Conservation (phyloP, 1,140 invertebrate species). For the Calliopsis andreniformis region DNA sequence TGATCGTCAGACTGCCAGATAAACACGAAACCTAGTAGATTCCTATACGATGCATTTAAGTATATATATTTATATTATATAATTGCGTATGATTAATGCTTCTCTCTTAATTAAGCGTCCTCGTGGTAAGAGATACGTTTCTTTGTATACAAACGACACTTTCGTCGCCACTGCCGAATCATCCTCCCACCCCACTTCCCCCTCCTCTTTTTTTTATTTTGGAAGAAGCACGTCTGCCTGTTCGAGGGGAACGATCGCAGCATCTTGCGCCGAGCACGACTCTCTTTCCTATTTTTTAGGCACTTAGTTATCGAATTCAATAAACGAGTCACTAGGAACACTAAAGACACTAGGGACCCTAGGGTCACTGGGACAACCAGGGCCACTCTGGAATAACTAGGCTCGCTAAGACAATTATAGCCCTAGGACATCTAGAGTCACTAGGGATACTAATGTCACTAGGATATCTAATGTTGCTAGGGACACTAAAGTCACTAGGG, state of each 20-base stretch:
- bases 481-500: too few species aligned
- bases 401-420: too few species aligned
- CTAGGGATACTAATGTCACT: too few species aligned
- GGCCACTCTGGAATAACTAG: too few species aligned
- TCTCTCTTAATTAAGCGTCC: conserved; percentile 58
- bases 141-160: conserved; percentile 37
- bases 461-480: too few species aligned
- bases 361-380: too few species aligned
- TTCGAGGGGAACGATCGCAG: conserved; percentile 22
- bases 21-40: conserved; percentile 68
- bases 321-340: too few species aligned
- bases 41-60: conserved; percentile 77
- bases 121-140: conserved; percentile 58
- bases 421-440: too few species aligned
- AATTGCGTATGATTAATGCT: conserved; percentile 61
- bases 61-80: conserved; percentile 71
- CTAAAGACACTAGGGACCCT: too few species aligned
- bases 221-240: conserved; percentile 42
- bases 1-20: conserved; percentile 74
- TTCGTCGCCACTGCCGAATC: conserved; percentile 30
- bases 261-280: conserved; percentile 19
- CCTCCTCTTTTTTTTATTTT: too few species aligned
- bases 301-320: too few species aligned
- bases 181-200: too few species aligned
- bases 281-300: not conserved